Percentiles rank a stretch among this genome's conserved stretches.
These are phyloP conservation scores for Meta bourneti DNA, from an alignment of 2,888 invertebrate genomes.

Conservation along the genomic window DNA sequence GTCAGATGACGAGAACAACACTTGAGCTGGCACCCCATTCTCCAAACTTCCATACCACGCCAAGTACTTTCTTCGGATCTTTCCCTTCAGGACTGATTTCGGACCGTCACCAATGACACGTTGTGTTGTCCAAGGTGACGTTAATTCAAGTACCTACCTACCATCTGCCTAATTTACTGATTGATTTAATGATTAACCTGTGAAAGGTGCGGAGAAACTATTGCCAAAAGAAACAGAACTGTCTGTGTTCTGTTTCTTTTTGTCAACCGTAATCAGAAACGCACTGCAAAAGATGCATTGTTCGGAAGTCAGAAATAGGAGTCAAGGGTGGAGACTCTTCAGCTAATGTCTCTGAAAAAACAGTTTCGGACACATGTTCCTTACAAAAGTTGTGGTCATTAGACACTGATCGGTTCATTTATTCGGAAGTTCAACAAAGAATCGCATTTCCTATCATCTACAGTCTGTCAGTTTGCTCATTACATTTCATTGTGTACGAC, in stretches of 20 bases:
- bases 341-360: constrained; percentile 12
- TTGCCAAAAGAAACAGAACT: too few relatives aligned
- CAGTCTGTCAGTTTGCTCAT: constrained; percentile 20
- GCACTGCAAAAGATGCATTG: not conserved
- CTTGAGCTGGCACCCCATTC: too few relatives aligned
- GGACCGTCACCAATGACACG: too few relatives aligned
- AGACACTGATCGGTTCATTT: constrained; percentile 48
- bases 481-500: constrained; percentile 57
- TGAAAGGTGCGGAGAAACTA: too few relatives aligned
- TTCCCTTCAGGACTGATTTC: too few relatives aligned
- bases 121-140: too few relatives aligned
- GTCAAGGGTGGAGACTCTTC: constrained; percentile 16
- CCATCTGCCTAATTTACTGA: too few relatives aligned
- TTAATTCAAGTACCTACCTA: too few relatives aligned
- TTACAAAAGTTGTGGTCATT: constrained; percentile 15
- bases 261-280: not conserved
- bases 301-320: not conserved
- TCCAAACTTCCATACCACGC: too few relatives aligned
- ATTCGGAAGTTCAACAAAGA: constrained; percentile 49
- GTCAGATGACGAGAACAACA: too few relatives aligned
- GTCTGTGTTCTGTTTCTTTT: not conserved
- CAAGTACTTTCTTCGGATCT: too few relatives aligned
- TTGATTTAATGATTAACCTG: too few relatives aligned
- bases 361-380: not conserved
- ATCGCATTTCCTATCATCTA: constrained; percentile 40